Conservation (phyloP, 2,888 invertebrate genomes). For the Pheosia gnoma region DNA sequence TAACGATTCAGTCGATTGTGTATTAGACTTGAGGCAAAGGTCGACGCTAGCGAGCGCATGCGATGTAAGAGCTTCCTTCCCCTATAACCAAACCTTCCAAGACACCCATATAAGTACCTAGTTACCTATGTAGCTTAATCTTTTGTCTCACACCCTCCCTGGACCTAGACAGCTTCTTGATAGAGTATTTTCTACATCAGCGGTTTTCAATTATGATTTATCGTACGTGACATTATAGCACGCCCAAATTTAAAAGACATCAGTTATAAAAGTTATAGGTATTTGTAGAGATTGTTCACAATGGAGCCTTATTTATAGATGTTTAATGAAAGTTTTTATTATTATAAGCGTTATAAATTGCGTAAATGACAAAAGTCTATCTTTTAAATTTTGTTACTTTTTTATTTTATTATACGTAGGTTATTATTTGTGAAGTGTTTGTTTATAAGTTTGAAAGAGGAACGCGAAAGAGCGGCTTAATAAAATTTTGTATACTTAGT, state of each 20-base stretch:
- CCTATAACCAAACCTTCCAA: too few species aligned
- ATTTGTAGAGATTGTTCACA: not conserved
- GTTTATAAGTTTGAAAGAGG: too few species aligned
- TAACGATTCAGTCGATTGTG: too few species aligned
- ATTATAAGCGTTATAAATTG: not conserved
- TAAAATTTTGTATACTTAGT: too few species aligned
- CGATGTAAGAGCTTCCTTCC: too few species aligned
- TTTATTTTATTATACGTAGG: not conserved
- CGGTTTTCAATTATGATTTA: conserved; percentile 1
- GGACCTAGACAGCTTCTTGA: not conserved
- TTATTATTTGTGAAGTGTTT: too few species aligned
- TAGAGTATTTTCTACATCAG: conserved; percentile 1
- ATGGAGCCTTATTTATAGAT: not conserved
- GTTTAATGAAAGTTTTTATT: not conserved
- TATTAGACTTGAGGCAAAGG: too few species aligned
- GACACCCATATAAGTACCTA: too few species aligned
- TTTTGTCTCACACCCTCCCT: not conserved
- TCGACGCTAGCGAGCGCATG: too few species aligned
- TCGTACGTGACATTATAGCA: not conserved
- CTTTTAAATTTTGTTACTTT: not conserved
- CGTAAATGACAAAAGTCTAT: not conserved
- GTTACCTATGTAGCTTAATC: not conserved
- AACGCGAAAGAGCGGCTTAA: too few species aligned
- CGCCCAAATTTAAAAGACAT: not conserved
- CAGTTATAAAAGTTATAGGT: not conserved